Evolutionary conservation across 2,113 vertebrate genomes (phyloP), one percentile per base, ranked within the genome.

Genomic region (Hepsetus odoe): DNA sequence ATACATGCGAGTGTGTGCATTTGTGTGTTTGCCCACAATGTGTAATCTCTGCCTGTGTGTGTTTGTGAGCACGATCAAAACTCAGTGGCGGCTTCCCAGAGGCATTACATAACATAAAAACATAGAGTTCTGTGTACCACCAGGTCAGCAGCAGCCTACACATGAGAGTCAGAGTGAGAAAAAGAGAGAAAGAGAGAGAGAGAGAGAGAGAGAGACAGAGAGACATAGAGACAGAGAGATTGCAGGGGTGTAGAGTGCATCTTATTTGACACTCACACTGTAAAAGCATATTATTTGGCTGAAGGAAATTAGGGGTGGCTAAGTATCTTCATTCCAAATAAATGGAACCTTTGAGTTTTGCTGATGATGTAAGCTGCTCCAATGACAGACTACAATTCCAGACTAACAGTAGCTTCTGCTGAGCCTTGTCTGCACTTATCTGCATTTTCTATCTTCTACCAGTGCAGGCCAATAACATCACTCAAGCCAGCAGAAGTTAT

Each of bases 91-190:
- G 55, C 32, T 51, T 55, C 44, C 42, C 56, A 55, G 65, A 64
- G 64, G 42, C 53, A 72, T 83, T 80, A 75, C 18, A 51, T 70
- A 76, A 79, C 32, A 42, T 79, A 49, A 58, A 83, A 75, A 70
- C 69, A 64, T 64, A 53, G 38, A n/a, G 13, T 61, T 76, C 38
- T 46, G 32, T 62, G 66, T 67, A 56, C n/a, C 53, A 53, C 61
- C 38, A 58, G 74, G 44, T 80, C 77, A 83, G 68, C 77, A 83
- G 68, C 68, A 76, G 69, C 69, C 55, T 40, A 76, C 72, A 76
- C 66, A 42, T 16, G n/a, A n/a, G n/a, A 69, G 55, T 24, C 8
- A 65, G n/a, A 69, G 35, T 70, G 10, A 68, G 61, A 77, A 30
- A 64, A 24, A 33, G 62, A 56, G 38, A 67, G 35, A 44, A n/a